Percentiles rank a stretch among this genome's conserved stretches.
These are phyloP conservation scores for Phyllostomus discolor DNA, from an alignment of 2,113 vertebrate species.

Conservation along the genomic window DNA sequence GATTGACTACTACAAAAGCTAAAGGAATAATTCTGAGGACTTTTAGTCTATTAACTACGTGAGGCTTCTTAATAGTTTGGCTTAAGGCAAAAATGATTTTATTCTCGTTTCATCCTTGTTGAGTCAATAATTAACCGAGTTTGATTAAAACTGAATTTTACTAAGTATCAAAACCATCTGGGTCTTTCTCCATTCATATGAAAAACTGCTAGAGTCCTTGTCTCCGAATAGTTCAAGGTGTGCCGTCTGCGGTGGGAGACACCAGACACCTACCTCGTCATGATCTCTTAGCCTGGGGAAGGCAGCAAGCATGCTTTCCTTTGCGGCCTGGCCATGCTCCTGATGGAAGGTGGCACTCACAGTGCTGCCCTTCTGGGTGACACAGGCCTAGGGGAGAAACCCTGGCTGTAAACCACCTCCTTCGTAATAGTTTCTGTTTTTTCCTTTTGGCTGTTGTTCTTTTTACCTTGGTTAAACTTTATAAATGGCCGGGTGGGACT, in stretches of 20 bases:
- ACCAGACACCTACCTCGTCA: fast-evolving
- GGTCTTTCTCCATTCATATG: neutral
- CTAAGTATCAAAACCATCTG: neutral
- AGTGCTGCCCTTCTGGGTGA: neutral
- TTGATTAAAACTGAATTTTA: constrained; percentile 64
- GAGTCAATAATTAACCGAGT: constrained; percentile 77
- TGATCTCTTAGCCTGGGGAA: fast-evolving
- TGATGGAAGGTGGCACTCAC: fast-evolving
- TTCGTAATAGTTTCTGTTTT: neutral
- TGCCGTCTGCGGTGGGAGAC: neutral
- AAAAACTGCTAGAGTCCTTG: neutral
- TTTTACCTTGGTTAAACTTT: neutral
- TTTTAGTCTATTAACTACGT: constrained; percentile 70
- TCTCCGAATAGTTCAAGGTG: neutral
- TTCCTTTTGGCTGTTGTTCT: neutral
- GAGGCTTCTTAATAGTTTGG: constrained; percentile 77
- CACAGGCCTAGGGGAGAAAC: fast-evolving
- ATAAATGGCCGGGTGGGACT: neutral
- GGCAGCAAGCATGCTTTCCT: fast-evolving
- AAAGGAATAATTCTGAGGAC: constrained; percentile 74
- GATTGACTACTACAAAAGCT: constrained; percentile 55
- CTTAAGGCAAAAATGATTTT: constrained; percentile 78
- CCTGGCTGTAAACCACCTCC: neutral
- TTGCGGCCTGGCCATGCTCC: fast-evolving
- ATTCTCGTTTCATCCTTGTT: constrained; percentile 73